Conservation (phyloP, 2,888 invertebrate species). For the Himalopsyche japonica region DNA sequence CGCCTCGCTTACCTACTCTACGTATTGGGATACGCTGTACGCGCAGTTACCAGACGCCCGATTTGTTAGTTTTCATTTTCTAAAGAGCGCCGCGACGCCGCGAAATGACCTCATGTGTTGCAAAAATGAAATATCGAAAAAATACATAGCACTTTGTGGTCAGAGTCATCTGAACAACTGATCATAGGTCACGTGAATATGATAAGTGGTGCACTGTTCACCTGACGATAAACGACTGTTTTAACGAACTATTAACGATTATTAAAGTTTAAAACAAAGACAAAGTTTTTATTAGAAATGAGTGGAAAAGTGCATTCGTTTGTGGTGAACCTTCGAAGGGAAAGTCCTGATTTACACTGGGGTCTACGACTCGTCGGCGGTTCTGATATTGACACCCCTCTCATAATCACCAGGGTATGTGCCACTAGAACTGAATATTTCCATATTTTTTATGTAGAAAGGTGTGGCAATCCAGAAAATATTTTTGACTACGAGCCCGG, state of each 20-base stretch:
- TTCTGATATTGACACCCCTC: conserved; percentile 81
- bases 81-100: background rate
- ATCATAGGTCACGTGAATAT: background rate
- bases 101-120: conserved; percentile 6
- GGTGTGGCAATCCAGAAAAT: background rate
- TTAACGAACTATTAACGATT: background rate
- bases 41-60: conserved; percentile 1
- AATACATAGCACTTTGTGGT: background rate
- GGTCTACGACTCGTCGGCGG: conserved; percentile 87
- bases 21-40: background rate
- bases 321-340: conserved; percentile 73
- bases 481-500: background rate
- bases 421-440: background rate
- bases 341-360: conserved; percentile 75
- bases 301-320: conserved; percentile 73
- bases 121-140: conserved; percentile 11
- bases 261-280: background rate
- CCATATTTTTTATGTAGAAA: background rate
- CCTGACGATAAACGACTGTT: background rate
- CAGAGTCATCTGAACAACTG: background rate
- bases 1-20: conserved; percentile 1
- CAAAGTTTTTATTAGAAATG: conserved; percentile 14
- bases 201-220: background rate
- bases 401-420: conserved; percentile 87
- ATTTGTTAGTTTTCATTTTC: conserved; percentile 11